Evolutionary conservation across 2,113 vertebrate genomes (phyloP).

Genomic region (Clarias batrachus): DNA sequence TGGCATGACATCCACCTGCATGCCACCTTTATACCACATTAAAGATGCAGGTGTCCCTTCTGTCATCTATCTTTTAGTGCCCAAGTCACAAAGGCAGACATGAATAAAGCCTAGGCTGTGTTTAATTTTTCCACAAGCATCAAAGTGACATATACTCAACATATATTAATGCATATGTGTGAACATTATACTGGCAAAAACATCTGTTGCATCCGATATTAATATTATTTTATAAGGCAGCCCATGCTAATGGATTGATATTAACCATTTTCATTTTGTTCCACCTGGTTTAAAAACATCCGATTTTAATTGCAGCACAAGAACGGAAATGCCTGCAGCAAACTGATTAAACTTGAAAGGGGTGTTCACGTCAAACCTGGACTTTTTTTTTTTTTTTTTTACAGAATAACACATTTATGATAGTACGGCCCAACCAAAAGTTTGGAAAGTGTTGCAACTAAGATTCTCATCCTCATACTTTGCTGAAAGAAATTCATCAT

Average conservation of each 20-base stretch:
- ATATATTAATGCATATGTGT: neutral
- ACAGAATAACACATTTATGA: no score
- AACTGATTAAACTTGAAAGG: neutral
- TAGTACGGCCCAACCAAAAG: no score
- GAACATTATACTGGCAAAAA: neutral
- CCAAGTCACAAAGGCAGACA: constrained; percentile 3
- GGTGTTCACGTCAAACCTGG: no score
- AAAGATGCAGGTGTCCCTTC: constrained; percentile 47
- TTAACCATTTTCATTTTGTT: neutral
- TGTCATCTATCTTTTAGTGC: constrained; percentile 25
- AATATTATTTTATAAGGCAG: neutral
- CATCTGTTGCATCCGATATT: neutral
- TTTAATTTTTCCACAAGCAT: neutral
- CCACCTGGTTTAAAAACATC: neutral
- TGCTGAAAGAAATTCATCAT: no score
- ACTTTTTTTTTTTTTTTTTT: neutral
- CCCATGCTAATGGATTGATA: neutral
- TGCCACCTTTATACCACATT: constrained; percentile 43
- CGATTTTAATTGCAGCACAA: neutral
- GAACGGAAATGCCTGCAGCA: neutral
- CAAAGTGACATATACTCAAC: neutral
- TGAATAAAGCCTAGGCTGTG: neutral
- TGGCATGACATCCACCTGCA: constrained; percentile 44
- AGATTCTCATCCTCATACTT: no score
- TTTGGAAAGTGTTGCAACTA: no score